A percentile compares a stretch with the other conserved stretches of the same genome.
phyloP scores from a whole-genome alignment of 2,113 vertebrate genomes.

The Nibea coibor region DNA sequence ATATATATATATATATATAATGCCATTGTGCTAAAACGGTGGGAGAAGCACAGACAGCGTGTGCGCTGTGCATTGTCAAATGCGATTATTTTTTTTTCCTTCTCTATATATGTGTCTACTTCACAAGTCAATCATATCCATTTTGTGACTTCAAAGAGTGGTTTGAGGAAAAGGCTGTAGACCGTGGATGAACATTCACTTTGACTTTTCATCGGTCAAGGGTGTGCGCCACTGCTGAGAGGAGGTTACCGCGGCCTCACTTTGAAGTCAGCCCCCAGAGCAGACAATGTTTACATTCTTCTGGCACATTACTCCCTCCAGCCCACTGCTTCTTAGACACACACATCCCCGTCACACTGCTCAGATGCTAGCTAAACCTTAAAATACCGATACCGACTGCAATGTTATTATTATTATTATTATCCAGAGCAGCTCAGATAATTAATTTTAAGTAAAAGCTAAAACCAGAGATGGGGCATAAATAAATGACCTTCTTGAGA shows the following conservation, averaged over 20 bases:
- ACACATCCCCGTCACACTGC: not conserved
- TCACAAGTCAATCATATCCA: conserved; percentile 65
- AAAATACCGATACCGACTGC: not conserved
- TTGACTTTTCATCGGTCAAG: conserved; percentile 70
- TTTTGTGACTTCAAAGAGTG: conserved; percentile 73
- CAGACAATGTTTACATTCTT: conserved; percentile 74
- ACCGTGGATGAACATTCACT: conserved; percentile 73
- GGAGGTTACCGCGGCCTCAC: conserved; percentile 63
- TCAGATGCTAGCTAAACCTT: not conserved
- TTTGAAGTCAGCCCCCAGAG: conserved; percentile 78
- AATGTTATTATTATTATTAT: not conserved
- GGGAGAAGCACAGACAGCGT: not conserved
- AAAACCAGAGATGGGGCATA: not conserved
- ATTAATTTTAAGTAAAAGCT: not conserved
- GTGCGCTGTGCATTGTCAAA: not conserved
- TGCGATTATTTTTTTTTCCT: not conserved
- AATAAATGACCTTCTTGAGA: not conserved
- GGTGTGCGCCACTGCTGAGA: conserved; percentile 64
- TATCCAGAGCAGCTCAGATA: too few species aligned
- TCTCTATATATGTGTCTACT: conserved; percentile 11
- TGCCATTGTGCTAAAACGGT: not conserved
- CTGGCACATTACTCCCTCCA: conserved; percentile 20
- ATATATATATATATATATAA: too few species aligned
- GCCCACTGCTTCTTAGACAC: not conserved
- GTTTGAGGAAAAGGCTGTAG: conserved; percentile 53